phyloP scores from a whole-genome alignment of 2,113 vertebrate species.

The Thamnophis sirtalis region DNA sequence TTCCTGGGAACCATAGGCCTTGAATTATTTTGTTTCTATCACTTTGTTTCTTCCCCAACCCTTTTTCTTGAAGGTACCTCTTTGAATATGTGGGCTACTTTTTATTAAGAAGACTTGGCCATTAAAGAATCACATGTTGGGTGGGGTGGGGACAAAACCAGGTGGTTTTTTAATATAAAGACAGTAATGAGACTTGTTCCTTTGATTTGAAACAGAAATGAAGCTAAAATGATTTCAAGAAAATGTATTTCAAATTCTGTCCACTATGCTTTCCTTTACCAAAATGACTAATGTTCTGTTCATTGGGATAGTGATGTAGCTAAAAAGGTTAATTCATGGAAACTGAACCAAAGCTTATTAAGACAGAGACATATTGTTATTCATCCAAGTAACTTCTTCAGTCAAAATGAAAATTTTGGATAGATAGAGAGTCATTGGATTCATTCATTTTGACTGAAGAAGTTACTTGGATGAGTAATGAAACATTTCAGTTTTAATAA shows the following conservation, averaged over 20 bases:
- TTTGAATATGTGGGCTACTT: not conserved
- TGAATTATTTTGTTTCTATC: rapidly evolving
- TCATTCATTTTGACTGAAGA: no score
- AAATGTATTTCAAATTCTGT: not conserved
- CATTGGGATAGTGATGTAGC: not conserved
- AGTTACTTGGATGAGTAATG: no score
- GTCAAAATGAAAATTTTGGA: no score
- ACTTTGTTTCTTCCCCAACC: no score
- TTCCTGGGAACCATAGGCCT: not conserved
- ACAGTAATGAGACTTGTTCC: not conserved
- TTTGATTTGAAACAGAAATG: not conserved
- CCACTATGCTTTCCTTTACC: not conserved
- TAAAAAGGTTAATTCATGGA: no score
- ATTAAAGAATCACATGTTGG: not conserved
- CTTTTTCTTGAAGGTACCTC: rapidly evolving
- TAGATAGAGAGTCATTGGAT: no score
- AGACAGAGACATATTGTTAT: no score
- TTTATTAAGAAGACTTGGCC: not conserved
- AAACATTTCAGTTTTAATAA: no score
- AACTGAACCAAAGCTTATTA: no score
- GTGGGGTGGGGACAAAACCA: not conserved
- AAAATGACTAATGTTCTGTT: not conserved
- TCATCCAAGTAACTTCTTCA: no score
- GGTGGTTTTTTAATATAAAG: not conserved
- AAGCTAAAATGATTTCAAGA: not conserved